Conservation (phyloP, 2,113 vertebrate species). For the Rhea pennata region DNA sequence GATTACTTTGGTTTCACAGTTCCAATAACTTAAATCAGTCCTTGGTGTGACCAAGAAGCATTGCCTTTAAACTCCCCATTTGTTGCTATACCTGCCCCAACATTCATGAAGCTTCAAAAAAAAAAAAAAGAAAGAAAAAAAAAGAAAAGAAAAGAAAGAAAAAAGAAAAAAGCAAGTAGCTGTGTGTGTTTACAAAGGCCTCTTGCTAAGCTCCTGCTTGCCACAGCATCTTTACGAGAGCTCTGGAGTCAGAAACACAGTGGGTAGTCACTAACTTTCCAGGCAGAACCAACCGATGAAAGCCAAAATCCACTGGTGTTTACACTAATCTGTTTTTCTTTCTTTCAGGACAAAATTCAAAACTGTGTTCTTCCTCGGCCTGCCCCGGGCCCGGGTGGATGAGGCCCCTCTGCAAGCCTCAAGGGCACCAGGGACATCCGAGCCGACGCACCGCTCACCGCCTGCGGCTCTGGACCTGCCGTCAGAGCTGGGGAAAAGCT, state of each 20-base stretch:
- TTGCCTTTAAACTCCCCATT: background rate
- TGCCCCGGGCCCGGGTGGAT: background rate
- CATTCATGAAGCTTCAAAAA: background rate
- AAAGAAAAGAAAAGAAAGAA: too few relatives aligned
- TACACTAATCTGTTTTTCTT: background rate
- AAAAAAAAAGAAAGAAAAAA: too few relatives aligned
- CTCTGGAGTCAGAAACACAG: background rate
- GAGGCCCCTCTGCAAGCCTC: background rate
- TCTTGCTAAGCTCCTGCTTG: background rate
- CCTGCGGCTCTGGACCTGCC: background rate
- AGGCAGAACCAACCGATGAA: background rate
- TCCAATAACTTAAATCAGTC: background rate
- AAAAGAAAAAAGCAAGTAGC: background rate
- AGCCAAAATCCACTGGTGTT: background rate
- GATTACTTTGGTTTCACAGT: background rate
- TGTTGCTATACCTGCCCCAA: background rate
- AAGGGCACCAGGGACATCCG: background rate
- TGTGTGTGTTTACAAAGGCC: background rate
- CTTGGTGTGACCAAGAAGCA: background rate
- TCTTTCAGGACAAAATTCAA: background rate
- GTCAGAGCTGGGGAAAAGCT: background rate
- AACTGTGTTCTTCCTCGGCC: background rate
- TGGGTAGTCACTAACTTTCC: background rate
- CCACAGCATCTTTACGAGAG: background rate
- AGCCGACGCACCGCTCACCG: background rate